Evolutionary conservation across 1,140 invertebrate genomes (phyloP).

Genomic region (Plectrocnemia conspersa): DNA sequence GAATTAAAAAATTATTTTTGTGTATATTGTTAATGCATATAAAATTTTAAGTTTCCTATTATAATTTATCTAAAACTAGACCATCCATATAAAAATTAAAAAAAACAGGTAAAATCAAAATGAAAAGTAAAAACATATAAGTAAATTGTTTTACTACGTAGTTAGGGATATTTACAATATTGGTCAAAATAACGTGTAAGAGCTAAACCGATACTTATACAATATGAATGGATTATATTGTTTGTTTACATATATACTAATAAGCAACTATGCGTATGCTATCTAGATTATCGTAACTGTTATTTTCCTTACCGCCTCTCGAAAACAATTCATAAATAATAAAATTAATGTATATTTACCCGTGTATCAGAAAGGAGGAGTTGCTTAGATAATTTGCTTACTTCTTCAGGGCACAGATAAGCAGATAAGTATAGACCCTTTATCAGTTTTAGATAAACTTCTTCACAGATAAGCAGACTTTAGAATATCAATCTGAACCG

Average conservation of each 20-base stretch:
- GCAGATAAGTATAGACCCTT: slow-evolving; percentile 41
- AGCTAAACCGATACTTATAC: not conserved
- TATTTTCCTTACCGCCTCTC: not conserved
- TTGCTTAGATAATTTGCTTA: slow-evolving; percentile 37
- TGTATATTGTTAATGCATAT: too few relatives aligned
- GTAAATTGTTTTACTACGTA: slow-evolving; percentile 1
- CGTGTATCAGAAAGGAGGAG: slow-evolving; percentile 43
- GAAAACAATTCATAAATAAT: not conserved
- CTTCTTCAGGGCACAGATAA: slow-evolving; percentile 44
- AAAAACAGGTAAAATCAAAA: too few relatives aligned
- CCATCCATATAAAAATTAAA: too few relatives aligned
- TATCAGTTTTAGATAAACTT: slow-evolving; percentile 44
- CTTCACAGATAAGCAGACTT: too few relatives aligned
- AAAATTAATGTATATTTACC: slow-evolving; percentile 29
- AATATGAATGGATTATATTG: not conserved
- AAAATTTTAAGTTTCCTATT: too few relatives aligned
- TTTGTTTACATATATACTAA: not conserved
- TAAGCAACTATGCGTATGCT: too few relatives aligned
- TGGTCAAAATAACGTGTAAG: too few relatives aligned
- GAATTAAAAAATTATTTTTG: too few relatives aligned
- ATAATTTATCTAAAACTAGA: too few relatives aligned
- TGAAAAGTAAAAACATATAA: not conserved
- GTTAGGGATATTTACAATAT: not conserved
- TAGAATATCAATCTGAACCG: slow-evolving; percentile 40
- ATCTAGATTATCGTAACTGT: too few relatives aligned